Evolutionary conservation across 1,140 invertebrate species (phyloP).

Genomic region (Lamellibrachia luymesi): DNA sequence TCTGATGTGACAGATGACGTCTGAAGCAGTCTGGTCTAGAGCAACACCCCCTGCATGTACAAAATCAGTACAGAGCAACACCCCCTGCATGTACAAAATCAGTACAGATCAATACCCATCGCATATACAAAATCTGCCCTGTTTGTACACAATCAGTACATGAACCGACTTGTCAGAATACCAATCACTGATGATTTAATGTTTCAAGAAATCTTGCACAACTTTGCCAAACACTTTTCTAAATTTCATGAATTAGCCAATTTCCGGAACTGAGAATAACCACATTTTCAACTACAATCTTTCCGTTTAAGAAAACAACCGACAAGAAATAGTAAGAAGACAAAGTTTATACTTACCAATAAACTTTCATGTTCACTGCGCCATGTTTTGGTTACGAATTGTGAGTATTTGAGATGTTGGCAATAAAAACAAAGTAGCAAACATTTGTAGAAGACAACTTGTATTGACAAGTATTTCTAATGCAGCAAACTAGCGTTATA

Average conservation of each 20-base stretch:
- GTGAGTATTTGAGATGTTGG: not conserved
- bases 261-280: not conserved
- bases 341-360: conserved; percentile 12
- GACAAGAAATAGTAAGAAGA: conserved; percentile 1
- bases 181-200: not conserved
- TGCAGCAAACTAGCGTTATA: too few relatives aligned
- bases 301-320: not conserved
- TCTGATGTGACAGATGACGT: not conserved
- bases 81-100: conserved; percentile 4
- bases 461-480: not conserved
- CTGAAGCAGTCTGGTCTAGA: conserved; percentile 30
- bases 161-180: not conserved
- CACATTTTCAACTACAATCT: not conserved
- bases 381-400: not conserved
- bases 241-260: not conserved
- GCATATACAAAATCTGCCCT: not conserved
- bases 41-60: conserved; percentile 30
- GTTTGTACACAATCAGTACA: not conserved
- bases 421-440: not conserved
- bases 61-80: conserved; percentile 12
- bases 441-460: not conserved
- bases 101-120: not conserved
- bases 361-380: not conserved
- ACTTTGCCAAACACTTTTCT: not conserved
- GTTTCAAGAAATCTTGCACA: not conserved